phyloP scores from a whole-genome alignment of 1,140 invertebrate genomes.

The Aphis gossypii region DNA sequence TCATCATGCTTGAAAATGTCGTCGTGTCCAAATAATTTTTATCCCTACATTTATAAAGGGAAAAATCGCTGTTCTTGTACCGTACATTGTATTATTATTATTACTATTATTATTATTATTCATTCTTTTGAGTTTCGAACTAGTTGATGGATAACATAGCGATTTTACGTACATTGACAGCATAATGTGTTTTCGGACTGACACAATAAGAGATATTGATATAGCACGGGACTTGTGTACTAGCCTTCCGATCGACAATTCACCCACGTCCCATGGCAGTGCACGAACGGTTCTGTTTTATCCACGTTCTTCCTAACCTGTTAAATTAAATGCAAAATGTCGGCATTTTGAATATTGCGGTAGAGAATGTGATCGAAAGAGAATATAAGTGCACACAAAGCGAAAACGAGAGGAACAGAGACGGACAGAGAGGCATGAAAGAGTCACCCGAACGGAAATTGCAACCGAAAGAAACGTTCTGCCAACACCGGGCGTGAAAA shows the following conservation, averaged over 20 bases:
- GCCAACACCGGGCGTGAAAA: not conserved
- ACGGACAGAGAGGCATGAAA: not conserved
- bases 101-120: not conserved
- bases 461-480: conserved; percentile 50
- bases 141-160: not conserved
- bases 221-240: not conserved
- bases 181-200: not conserved
- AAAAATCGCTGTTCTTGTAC: not conserved
- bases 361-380: not conserved
- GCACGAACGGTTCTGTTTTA: not conserved
- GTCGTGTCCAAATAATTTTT: not conserved
- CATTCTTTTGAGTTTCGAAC: not conserved
- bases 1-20: not conserved
- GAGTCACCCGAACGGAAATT: conserved; percentile 47
- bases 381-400: not conserved
- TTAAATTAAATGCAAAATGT: conserved; percentile 42
- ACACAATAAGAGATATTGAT: not conserved
- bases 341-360: conserved; percentile 7
- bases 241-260: not conserved
- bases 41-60: not conserved
- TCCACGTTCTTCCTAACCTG: not conserved
- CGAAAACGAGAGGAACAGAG: not conserved
- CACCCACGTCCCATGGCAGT: not conserved
- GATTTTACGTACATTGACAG: not conserved
- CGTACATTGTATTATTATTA: not conserved